Evolutionary conservation across 2,113 vertebrate genomes (phyloP).

Genomic region (Pomatostomus ruficeps): DNA sequence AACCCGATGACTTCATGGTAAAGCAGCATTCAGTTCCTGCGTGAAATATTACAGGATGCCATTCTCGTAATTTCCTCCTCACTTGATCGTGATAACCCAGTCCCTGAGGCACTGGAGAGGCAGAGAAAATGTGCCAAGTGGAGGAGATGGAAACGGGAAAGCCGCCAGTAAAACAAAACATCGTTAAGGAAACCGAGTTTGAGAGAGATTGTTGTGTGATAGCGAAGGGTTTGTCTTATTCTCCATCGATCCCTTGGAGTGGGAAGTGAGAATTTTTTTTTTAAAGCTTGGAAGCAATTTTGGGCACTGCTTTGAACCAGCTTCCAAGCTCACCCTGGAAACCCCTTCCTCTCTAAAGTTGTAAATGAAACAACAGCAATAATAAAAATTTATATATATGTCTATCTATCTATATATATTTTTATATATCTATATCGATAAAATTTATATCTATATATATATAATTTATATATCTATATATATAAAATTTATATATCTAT

Average conservation of each 20-base stretch:
- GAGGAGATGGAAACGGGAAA: background rate
- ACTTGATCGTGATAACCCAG: background rate
- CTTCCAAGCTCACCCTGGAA: background rate
- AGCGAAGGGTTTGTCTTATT: background rate
- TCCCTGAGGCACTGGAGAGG: background rate
- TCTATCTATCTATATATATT: too few relatives aligned
- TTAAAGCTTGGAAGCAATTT: constrained; percentile 10
- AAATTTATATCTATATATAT: too few relatives aligned
- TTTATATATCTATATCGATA: too few relatives aligned
- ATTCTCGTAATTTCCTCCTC: constrained; percentile 10
- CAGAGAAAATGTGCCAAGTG: background rate
- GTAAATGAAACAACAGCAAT: background rate
- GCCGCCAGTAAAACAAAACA: background rate
- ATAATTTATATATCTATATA: too few relatives aligned
- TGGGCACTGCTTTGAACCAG: background rate
- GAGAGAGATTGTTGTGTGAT: background rate
- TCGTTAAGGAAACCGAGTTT: background rate
- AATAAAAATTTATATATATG: background rate
- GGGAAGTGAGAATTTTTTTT: background rate
- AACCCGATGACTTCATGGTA: background rate
- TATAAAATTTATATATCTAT: too few relatives aligned
- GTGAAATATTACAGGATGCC: background rate
- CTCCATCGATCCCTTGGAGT: background rate
- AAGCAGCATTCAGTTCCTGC: background rate
- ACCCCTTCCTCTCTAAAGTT: background rate